A percentile compares a stretch with the other conserved stretches of the same genome.
These are phyloP conservation scores for Agrenia bidenticulata DNA, from an alignment of 2,888 invertebrate species.

Conservation along the genomic window DNA sequence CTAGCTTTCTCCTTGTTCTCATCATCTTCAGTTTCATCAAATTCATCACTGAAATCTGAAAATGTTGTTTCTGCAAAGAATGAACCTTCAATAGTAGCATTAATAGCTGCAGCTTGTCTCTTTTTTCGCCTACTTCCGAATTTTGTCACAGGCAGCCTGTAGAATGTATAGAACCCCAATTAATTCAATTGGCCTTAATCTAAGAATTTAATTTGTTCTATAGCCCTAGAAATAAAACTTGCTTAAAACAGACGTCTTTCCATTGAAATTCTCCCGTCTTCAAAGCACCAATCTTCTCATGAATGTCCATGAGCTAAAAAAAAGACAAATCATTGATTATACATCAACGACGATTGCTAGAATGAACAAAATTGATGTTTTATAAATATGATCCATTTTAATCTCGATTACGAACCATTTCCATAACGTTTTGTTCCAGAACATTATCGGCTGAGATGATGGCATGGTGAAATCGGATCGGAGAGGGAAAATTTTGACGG, in stretches of 20 bases:
- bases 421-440: constrained; percentile 42
- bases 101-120: constrained; percentile 7
- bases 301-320: constrained; percentile 42
- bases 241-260: constrained; percentile 52
- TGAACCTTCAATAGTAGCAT: background rate
- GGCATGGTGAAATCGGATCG: constrained; percentile 52
- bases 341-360: background rate
- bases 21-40: constrained; percentile 25
- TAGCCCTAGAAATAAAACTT: constrained; percentile 11
- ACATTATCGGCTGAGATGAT: constrained; percentile 53
- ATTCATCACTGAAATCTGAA: background rate
- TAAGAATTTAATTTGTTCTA: constrained; percentile 4
- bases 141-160: constrained; percentile 48
- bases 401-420: constrained; percentile 35
- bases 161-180: background rate
- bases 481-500: constrained; percentile 53
- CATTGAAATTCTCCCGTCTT: constrained; percentile 29
- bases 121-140: constrained; percentile 29
- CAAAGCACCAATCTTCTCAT: constrained; percentile 30
- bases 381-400: background rate
- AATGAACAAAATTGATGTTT: no score
- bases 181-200: constrained; percentile 1
- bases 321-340: background rate
- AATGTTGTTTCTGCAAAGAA: background rate
- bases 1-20: constrained; percentile 3